Base-by-base conservation (phyloP, 2,113 vertebrate genomes). In the Ancistrus triradiatus region DNA sequence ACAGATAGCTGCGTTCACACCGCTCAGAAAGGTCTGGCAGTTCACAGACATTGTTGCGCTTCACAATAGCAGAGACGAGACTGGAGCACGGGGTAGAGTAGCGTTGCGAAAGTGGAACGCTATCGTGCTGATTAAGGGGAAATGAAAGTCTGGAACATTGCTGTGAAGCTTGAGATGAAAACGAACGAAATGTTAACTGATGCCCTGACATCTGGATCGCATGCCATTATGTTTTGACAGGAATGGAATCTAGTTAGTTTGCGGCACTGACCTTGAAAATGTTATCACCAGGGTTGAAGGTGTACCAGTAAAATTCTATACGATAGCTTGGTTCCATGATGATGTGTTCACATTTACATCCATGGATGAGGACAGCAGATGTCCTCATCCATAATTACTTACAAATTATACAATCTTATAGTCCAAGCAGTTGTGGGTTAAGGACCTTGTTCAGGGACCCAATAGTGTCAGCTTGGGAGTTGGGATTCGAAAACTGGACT, bases 11-110 rank as follows among this genome's bases (percentile, higher is more conserved):
- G 18, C 14, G 40, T 59, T 63, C 38, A 67, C 53, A 59, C 60
- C 74, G 62, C 72, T 68, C 73, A 28, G 46, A 62, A 33, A 57
- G 63, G 50, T 55, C 33, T 44, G 51, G 27, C 13, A 28, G 60
- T 49, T 69, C 10, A 8, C 33, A 53, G 59, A 59, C 40, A 59
- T 73, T 18, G 61, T 22, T 19, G n/a, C 13, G 38, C 47, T 68
- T 64, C 61, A 59, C 44, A 53, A 72, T n/a, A 52, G 50, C 15
- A 47, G 38, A 24, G 5, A 15, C 44, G n/a, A 22, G 15, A 38
- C 47, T 15, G 17, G 1, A 2, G 48, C 18, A 9, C n/a, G n/a
- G 21, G 47, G 5, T 53, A 18, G 14, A 37, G n/a, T 59, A 44
- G 59, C 63, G 42, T 75, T 59, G 63, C 44, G 37, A 35, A 56